Percentiles rank a stretch among this genome's conserved stretches.
These are phyloP conservation scores for Argynnis bischoffii DNA, from an alignment of 2,888 invertebrate genomes.

Conservation along the genomic window DNA sequence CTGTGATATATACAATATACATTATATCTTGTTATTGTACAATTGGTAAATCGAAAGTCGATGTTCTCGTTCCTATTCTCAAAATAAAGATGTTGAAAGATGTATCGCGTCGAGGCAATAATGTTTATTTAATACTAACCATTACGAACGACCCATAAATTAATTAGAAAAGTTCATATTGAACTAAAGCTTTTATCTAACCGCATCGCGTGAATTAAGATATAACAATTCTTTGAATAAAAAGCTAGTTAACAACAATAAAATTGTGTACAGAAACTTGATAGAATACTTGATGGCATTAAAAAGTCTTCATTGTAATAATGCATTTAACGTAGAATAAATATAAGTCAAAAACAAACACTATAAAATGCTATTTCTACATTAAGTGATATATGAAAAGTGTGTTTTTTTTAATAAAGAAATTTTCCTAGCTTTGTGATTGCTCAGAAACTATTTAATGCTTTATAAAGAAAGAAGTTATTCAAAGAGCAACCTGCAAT, in stretches of 20 bases:
- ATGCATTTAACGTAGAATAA: no score
- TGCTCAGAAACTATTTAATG: no score
- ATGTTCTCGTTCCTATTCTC: slow-evolving; percentile 26
- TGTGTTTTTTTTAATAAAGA: no score
- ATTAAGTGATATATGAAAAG: no score
- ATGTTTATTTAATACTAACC: slow-evolving; percentile 40
- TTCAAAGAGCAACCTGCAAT: no score
- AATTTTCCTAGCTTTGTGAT: no score
- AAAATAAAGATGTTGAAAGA: slow-evolving; percentile 37
- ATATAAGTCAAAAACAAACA: no score
- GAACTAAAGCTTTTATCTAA: slow-evolving; percentile 13
- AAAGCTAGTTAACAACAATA: neutral
- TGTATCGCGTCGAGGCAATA: slow-evolving; percentile 29
- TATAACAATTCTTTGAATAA: slow-evolving; percentile 13
- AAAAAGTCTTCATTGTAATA: no score
- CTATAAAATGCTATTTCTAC: no score
- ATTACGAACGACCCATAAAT: slow-evolving; percentile 37
- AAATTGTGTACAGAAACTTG: neutral
- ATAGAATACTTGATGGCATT: neutral
- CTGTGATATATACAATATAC: neutral
- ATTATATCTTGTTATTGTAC: slow-evolving; percentile 1
- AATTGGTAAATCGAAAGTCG: slow-evolving; percentile 14
- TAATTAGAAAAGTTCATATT: slow-evolving; percentile 33
- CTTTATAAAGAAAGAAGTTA: no score
- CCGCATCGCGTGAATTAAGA: slow-evolving; percentile 16